Conservation (phyloP, 2,113 vertebrate genomes). For the Bagarius yarrelli region DNA sequence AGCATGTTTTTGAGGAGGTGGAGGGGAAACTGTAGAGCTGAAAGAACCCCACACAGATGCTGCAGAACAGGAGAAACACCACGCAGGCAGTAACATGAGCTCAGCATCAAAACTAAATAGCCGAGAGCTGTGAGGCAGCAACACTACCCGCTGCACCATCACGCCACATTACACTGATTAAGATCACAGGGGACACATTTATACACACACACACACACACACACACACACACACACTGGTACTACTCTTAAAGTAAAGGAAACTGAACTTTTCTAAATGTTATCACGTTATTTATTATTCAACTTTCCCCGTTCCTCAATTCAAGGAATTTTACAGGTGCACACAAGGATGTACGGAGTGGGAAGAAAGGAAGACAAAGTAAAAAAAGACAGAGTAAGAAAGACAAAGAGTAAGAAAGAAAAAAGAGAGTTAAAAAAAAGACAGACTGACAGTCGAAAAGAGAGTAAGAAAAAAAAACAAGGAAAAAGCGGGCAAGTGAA, state of each 20-base stretch:
- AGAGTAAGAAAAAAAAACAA: too few species aligned
- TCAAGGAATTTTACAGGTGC: too few species aligned
- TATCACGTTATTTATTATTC: neutral
- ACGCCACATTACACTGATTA: slow-evolving; percentile 10
- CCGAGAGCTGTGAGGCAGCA: neutral
- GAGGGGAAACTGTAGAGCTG: neutral
- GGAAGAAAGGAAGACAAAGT: too few species aligned
- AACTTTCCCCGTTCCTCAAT: neutral
- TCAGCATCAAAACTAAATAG: neutral
- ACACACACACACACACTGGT: slow-evolving; percentile 38
- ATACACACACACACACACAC: slow-evolving; percentile 31
- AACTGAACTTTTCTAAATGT: neutral
- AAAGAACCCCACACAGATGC: slow-evolving; percentile 4
- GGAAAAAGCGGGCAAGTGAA: too few species aligned
- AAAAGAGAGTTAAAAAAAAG: too few species aligned
- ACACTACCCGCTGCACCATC: slow-evolving; percentile 4
- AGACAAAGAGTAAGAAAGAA: too few species aligned
- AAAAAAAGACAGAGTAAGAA: too few species aligned
- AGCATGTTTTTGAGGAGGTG: neutral
- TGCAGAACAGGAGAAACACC: neutral
- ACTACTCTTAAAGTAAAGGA: neutral
- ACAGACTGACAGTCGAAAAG: too few species aligned
- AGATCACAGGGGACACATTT: neutral
- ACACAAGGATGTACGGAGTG: too few species aligned
- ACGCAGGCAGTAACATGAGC: slow-evolving; percentile 2